phyloP scores from a whole-genome alignment of 2,888 invertebrate species.

The Micoletzkya japonica region DNA sequence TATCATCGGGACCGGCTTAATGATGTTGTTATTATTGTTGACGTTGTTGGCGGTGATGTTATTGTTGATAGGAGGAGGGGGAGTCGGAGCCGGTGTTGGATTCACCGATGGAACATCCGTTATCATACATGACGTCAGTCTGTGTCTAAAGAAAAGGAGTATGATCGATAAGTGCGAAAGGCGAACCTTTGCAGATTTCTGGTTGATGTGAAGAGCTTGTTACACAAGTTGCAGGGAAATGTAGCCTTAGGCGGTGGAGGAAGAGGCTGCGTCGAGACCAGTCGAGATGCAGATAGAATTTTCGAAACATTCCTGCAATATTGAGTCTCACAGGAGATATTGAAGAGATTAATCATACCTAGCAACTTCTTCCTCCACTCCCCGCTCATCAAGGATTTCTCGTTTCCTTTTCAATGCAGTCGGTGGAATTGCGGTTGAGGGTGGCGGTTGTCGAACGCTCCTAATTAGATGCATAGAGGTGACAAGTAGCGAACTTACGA shows the following conservation, averaged over 20 bases:
- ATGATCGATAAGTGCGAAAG: not conserved
- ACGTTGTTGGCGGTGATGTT: too few relatives aligned
- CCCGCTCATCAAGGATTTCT: conserved; percentile 22
- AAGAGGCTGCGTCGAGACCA: not conserved
- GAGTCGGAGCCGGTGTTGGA: too few relatives aligned
- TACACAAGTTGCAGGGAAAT: not conserved
- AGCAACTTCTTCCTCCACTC: conserved; percentile 29
- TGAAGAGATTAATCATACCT: not conserved
- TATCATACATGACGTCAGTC: not conserved
- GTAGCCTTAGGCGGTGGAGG: not conserved
- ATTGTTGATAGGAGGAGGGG: too few relatives aligned
- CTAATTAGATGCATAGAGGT: too few relatives aligned
- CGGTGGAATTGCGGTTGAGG: not conserved
- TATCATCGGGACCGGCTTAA: too few relatives aligned
- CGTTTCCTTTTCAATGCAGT: conserved; percentile 14
- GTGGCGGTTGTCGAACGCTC: not conserved
- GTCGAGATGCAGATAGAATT: conserved; percentile 20
- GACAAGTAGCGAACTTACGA: conserved; percentile 18
- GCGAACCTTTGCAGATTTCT: not conserved
- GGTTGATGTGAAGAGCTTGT: not conserved
- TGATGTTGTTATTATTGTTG: too few relatives aligned
- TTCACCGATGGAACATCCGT: not conserved
- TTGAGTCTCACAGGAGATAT: not conserved
- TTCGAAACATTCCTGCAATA: conserved; percentile 24
- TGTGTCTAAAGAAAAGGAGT: not conserved